Conservation (phyloP, 1,140 invertebrate species). For the Meloidogyne exigua region DNA sequence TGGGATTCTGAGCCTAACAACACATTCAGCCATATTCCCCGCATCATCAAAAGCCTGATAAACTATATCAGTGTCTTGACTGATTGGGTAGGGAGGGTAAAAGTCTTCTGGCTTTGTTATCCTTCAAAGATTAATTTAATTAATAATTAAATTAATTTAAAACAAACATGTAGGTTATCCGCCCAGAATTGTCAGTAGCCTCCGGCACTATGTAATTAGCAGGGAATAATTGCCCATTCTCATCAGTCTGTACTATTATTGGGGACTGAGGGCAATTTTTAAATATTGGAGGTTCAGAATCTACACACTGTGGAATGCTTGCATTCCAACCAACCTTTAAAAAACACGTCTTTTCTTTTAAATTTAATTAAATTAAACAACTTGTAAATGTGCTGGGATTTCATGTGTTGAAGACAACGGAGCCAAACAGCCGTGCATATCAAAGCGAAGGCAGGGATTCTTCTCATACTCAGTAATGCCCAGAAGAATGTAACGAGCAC, state of each 20-base stretch:
- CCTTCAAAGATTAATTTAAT: conserved; percentile 56
- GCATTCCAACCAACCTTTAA: conserved; percentile 80
- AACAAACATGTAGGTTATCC: conserved; percentile 81
- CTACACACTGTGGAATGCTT: conserved; percentile 88
- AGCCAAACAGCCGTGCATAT: conserved; percentile 86
- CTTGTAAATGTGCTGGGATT: conserved; percentile 60
- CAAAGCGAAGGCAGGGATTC: conserved; percentile 91
- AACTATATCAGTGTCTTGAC: conserved; percentile 79
- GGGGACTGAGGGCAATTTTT: conserved; percentile 89
- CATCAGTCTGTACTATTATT: conserved; percentile 81
- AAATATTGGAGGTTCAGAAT: conserved; percentile 92
- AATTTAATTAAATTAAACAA: conserved; percentile 6
- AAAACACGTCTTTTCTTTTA: neutral
- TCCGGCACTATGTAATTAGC: conserved; percentile 88
- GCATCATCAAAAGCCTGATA: conserved; percentile 94
- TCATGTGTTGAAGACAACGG: conserved; percentile 58
- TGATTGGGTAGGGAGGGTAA: conserved; percentile 78
- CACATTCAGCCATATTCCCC: conserved; percentile 92
- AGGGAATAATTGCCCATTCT: conserved; percentile 79
- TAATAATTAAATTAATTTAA: neutral
- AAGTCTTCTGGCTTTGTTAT: conserved; percentile 76
- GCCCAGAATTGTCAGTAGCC: conserved; percentile 88
- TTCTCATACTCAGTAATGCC: conserved; percentile 91
- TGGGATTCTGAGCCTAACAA: conserved; percentile 70
- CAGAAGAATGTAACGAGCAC: conserved; percentile 86